Conservation (phyloP, 2,888 invertebrate genomes). For the Podabrus alpinus region DNA sequence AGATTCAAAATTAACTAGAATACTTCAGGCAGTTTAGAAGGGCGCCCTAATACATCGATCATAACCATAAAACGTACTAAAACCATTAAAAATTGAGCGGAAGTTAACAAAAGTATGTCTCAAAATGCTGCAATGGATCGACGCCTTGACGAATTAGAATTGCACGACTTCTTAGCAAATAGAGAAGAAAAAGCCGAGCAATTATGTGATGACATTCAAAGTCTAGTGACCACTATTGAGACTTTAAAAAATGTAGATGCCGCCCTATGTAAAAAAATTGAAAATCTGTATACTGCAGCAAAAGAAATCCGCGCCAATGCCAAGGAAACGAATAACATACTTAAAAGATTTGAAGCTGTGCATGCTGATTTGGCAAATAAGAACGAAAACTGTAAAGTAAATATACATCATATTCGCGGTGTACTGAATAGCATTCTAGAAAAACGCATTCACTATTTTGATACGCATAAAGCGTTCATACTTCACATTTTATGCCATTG, state of each 20-base stretch:
- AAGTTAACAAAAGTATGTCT: slow-evolving; percentile 86
- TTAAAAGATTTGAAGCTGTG: background rate
- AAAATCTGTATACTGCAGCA: slow-evolving; percentile 38
- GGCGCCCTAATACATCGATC: slow-evolving; percentile 94
- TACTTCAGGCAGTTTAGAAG: slow-evolving; percentile 95
- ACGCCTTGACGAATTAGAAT: slow-evolving; percentile 90
- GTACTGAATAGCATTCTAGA: background rate
- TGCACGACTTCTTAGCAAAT: slow-evolving; percentile 68
- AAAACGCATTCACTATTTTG: background rate
- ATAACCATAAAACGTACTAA: slow-evolving; percentile 95
- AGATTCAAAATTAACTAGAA: slow-evolving; percentile 93
- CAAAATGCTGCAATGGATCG: slow-evolving; percentile 81
- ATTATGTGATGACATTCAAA: slow-evolving; percentile 65
- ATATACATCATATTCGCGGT: background rate
- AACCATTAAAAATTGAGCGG: slow-evolving; percentile 90
- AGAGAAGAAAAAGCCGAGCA: slow-evolving; percentile 64
- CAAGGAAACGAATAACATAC: background rate
- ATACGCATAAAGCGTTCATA: background rate
- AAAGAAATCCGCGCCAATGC: background rate
- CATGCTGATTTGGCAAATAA: background rate
- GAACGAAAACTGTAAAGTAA: background rate
- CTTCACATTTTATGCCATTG: background rate
- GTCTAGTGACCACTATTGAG: slow-evolving; percentile 68
- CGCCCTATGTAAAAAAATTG: slow-evolving; percentile 68
- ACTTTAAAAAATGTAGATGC: slow-evolving; percentile 64